A percentile compares a stretch with the other conserved stretches of the same genome.
phyloP scores from a whole-genome alignment of 2,888 invertebrate genomes.

The Epistrophella euchroma region DNA sequence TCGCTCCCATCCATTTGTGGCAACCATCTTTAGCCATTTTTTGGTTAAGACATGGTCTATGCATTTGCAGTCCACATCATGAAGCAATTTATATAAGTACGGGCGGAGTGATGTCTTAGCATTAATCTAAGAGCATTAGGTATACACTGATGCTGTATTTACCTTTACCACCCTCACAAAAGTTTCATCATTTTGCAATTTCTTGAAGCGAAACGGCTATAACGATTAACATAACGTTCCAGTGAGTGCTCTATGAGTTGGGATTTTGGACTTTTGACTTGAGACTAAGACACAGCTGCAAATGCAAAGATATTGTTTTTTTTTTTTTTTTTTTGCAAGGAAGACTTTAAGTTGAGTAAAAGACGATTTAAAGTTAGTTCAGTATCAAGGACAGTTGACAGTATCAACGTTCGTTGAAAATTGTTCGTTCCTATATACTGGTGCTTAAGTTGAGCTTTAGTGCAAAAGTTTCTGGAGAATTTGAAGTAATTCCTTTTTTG shows the following conservation, averaged over 20 bases:
- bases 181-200: conserved; percentile 53
- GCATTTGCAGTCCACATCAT: not conserved
- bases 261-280: conserved; percentile 20
- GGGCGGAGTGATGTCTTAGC: conserved; percentile 1
- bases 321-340: not conserved
- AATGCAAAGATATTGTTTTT: not conserved
- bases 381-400: not conserved
- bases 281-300: not conserved
- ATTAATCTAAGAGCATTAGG: conserved; percentile 1
- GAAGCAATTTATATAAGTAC: not conserved
- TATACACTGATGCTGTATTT: not conserved
- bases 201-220: conserved; percentile 51
- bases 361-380: not conserved
- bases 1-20: conserved; percentile 24
- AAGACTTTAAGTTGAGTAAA: not conserved
- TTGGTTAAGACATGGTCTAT: conserved; percentile 20
- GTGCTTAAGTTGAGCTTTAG: not conserved
- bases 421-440: not conserved
- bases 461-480: not conserved
- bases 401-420: no score
- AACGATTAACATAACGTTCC: conserved; percentile 53
- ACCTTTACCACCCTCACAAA: conserved; percentile 35
- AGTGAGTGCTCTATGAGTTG: conserved; percentile 60
- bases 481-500: not conserved
- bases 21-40: conserved; percentile 15